Evolutionary conservation across 1,140 invertebrate species (phyloP).

Genomic region (Pteromalus puparum): DNA sequence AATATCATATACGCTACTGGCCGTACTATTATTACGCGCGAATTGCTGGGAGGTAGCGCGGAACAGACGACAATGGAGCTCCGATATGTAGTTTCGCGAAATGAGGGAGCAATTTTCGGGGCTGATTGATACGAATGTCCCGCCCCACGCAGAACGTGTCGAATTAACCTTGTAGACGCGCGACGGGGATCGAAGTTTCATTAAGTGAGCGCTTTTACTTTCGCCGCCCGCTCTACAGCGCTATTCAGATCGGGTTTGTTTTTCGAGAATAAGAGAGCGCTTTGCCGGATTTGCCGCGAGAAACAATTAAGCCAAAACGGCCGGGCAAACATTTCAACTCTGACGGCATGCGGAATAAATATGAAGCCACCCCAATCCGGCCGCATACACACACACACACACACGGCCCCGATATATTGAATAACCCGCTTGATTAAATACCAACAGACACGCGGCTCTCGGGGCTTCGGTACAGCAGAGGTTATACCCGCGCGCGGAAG

Average conservation of each 20-base stretch:
- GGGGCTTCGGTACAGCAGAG: neutral
- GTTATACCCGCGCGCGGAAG: too few species aligned
- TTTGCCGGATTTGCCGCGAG: neutral
- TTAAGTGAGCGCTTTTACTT: too few species aligned
- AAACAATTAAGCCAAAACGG: neutral
- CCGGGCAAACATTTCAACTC: neutral
- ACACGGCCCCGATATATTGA: conserved; percentile 52
- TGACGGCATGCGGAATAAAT: neutral
- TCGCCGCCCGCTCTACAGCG: too few species aligned
- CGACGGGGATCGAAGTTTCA: neutral
- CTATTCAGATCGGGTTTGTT: neutral
- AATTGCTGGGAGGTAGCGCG: too few species aligned
- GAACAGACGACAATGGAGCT: neutral
- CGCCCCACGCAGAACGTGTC: neutral
- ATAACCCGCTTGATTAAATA: conserved; percentile 55
- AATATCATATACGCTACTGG: too few species aligned
- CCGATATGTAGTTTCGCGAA: neutral
- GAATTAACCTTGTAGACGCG: neutral
- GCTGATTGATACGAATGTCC: neutral
- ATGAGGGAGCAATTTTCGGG: neutral
- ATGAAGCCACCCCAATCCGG: neutral
- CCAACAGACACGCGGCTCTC: conserved; percentile 41
- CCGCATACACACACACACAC: neutral
- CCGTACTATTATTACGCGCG: too few species aligned
- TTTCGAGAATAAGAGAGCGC: neutral